phyloP scores from a whole-genome alignment of 64 coral and sea anemone species.

The Montipora efflorescens region DNA sequence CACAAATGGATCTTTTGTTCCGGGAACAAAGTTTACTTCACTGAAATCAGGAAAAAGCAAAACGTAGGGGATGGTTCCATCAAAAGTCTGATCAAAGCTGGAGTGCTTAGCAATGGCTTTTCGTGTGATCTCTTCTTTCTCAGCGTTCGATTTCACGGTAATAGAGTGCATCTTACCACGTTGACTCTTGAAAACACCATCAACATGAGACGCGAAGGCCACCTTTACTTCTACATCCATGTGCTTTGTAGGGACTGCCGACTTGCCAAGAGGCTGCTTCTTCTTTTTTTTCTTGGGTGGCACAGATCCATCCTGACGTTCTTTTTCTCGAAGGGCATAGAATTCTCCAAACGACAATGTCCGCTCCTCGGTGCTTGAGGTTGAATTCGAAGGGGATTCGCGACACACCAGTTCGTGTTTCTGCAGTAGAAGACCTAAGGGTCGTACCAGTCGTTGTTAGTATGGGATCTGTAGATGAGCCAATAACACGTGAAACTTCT shows the following conservation, averaged over 20 bases:
- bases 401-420: neutral
- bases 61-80: conserved; percentile 26
- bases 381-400: neutral
- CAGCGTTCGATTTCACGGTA: conserved; percentile 21
- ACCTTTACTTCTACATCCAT: no score
- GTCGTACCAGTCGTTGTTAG: no score
- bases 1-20: no score
- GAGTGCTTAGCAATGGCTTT: conserved; percentile 56
- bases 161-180: conserved; percentile 67
- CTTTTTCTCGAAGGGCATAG: conserved; percentile 42
- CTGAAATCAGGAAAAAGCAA: conserved; percentile 76
- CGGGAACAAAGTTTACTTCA: no score
- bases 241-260: no score
- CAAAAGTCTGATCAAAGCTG: conserved; percentile 70
- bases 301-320: conserved; percentile 32
- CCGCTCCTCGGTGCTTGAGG: neutral
- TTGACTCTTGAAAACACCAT: conserved; percentile 56
- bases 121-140: conserved; percentile 49
- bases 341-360: conserved; percentile 64
- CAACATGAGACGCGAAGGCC: conserved; percentile 18
- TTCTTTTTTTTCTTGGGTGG: conserved; percentile 22
- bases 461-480: no score
- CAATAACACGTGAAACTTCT: no score
- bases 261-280: neutral
- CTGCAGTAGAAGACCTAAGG: no score